Evolutionary conservation across 2,113 vertebrate species (phyloP).

Genomic region (Elephas maximus): DNA sequence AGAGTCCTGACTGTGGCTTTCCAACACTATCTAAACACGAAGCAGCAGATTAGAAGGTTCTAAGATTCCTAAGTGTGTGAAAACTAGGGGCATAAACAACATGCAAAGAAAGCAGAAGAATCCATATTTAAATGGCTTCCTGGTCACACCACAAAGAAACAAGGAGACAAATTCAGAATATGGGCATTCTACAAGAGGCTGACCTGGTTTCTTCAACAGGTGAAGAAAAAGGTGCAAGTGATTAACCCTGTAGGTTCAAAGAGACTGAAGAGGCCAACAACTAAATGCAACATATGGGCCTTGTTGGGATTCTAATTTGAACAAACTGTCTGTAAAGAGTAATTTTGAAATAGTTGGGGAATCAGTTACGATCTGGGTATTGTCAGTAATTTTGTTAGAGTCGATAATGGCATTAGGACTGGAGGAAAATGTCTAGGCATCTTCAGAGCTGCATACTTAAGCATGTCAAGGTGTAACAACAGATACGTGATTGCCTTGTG

Average conservation of each 20-base stretch:
- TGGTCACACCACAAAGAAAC: neutral
- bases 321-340: neutral
- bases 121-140: neutral
- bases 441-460: neutral
- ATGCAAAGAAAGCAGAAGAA: neutral
- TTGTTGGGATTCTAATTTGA: neutral
- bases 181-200: neutral
- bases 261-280: neutral
- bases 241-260: neutral
- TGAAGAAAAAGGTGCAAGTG: neutral
- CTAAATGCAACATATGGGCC: neutral
- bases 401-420: neutral
- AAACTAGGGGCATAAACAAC: neutral
- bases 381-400: neutral
- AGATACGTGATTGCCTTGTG: neutral
- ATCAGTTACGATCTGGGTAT: neutral
- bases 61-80: neutral
- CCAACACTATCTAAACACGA: neutral
- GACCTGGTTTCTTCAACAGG: slow-evolving; percentile 31
- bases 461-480: neutral
- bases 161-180: neutral
- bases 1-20: neutral
- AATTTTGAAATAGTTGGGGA: neutral
- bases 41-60: neutral
- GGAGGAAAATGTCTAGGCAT: neutral